Conservation (phyloP, 2,797 vertebrate species). For the Hylomyscus alleni region DNA sequence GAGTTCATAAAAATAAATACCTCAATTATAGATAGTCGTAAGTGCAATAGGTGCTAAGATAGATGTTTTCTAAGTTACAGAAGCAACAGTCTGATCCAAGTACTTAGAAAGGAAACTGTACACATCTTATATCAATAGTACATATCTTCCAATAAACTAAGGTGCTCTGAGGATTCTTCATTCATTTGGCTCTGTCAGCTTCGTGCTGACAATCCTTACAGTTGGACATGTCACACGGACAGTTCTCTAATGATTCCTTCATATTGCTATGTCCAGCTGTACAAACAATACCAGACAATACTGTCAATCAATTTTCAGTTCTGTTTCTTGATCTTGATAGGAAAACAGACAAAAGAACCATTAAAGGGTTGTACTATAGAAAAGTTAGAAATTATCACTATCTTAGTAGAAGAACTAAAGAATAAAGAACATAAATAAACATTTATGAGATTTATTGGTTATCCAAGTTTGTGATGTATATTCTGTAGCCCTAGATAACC, state of each 20-base stretch:
- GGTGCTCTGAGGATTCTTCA: background rate
- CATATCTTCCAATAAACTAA: constrained; percentile 4
- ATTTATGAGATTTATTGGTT: background rate
- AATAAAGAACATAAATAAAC: background rate
- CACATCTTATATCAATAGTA: background rate
- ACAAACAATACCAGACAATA: constrained; percentile 55
- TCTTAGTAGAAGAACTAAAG: background rate
- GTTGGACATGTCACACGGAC: background rate
- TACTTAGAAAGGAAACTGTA: background rate
- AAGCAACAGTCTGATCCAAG: background rate
- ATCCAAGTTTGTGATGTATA: background rate
- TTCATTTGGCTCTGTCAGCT: background rate
- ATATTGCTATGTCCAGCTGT: background rate
- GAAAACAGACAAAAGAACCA: constrained; percentile 29
- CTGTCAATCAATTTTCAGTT: constrained; percentile 45
- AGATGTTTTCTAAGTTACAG: background rate
- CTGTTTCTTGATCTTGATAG: constrained; percentile 2
- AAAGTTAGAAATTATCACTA: background rate
- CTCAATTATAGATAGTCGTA: background rate
- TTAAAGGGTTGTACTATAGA: background rate
- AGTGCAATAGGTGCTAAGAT: background rate
- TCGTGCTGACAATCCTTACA: background rate
- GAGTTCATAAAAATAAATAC: constrained; percentile 18
- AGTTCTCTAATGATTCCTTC: constrained; percentile 24
- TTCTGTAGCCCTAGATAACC: background rate